Conservation (phyloP, 2,888 invertebrate genomes). For the Gymnoscelis rufifasciata region DNA sequence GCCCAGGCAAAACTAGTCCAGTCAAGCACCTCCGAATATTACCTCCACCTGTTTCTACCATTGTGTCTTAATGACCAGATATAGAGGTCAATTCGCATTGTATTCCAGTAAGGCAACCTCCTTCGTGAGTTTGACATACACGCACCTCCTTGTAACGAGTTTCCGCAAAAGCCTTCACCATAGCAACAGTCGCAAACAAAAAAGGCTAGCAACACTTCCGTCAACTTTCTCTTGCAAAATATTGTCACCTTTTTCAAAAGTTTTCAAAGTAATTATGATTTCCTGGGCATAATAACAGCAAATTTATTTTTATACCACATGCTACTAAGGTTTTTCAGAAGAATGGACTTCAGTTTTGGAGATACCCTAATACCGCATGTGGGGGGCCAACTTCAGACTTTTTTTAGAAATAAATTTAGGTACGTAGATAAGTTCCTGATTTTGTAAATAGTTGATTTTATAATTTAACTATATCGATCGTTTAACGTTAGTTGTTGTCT, state of each 20-base stretch:
- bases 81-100: conserved; percentile 32
- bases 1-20: conserved; percentile 1
- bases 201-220: conserved; percentile 52
- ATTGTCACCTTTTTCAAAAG: conserved; percentile 51
- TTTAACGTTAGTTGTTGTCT: too few species aligned
- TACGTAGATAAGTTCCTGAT: conserved; percentile 38
- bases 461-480: too few species aligned
- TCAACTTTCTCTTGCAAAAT: conserved; percentile 47
- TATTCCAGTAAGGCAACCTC: not conserved
- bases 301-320: conserved; percentile 29
- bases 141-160: conserved; percentile 43
- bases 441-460: not conserved
- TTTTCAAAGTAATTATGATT: conserved; percentile 54
- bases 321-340: conserved; percentile 45
- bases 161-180: conserved; percentile 58
- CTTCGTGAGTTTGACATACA: conserved; percentile 22
- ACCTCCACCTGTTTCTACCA: conserved; percentile 17
- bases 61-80: conserved; percentile 21
- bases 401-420: conserved; percentile 59
- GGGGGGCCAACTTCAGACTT: conserved; percentile 49
- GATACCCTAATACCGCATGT: conserved; percentile 65
- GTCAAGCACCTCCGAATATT: conserved; percentile 43
- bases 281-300: conserved; percentile 39
- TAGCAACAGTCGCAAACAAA: conserved; percentile 59
- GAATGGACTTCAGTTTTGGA: conserved; percentile 70